These are phyloP conservation scores for Sakesphorus luctuosus DNA, from an alignment of 2,113 vertebrate species.

Conservation along the genomic window DNA sequence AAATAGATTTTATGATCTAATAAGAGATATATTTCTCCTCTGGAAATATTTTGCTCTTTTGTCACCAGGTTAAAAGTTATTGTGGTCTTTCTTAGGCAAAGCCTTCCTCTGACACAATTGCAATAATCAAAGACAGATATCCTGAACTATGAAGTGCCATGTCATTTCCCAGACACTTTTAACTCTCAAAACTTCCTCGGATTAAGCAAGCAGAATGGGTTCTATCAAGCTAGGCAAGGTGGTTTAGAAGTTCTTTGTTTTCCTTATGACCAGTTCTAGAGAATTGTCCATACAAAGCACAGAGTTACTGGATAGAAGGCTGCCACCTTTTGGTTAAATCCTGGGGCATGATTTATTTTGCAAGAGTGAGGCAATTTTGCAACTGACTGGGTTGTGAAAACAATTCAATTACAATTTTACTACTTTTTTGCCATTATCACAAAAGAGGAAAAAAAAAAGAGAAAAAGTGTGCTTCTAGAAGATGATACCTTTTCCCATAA, in stretches of 20 bases:
- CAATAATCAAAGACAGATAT: background rate
- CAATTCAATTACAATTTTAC: background rate
- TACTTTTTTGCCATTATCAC: background rate
- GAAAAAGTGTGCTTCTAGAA: background rate
- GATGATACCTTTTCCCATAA: background rate
- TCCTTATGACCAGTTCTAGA: background rate
- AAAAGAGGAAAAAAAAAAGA: background rate
- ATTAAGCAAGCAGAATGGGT: background rate
- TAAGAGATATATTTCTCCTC: background rate
- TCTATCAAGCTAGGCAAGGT: background rate
- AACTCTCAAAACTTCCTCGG: background rate
- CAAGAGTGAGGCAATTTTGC: background rate
- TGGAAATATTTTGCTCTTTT: background rate
- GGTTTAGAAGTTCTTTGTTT: background rate
- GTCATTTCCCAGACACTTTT: background rate
- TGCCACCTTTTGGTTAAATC: constrained; percentile 26
- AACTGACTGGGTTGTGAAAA: background rate
- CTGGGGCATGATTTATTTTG: background rate
- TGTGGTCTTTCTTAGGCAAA: background rate
- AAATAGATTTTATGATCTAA: background rate
- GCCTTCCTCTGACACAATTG: background rate
- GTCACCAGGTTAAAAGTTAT: background rate
- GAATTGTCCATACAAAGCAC: background rate
- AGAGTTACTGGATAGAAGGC: background rate
- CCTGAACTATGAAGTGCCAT: background rate